Evolutionary conservation across 35 echinoderm and acorn worm species (phyloP), one percentile per base, ranked within the genome.

Genomic region (Ophiothrix spiculata): DNA sequence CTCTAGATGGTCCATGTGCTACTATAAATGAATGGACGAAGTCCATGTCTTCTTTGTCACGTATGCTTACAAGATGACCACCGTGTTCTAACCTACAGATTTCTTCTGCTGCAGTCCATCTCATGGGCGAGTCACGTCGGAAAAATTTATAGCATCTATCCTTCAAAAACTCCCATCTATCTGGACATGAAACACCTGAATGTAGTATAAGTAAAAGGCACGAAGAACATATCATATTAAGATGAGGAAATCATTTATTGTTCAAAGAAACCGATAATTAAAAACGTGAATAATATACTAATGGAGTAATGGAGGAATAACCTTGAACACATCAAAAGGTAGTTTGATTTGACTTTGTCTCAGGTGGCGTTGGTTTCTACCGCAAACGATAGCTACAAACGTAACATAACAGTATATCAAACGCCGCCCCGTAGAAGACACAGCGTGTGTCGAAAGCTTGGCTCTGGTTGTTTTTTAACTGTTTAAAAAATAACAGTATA

Each of bases 21-120:
- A 87, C 90, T 34, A 97, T 41, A 87, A 90, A 90, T 45, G 80
- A 93, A 28, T 97, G 91, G 32, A 97, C 79, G 33, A 93, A 93
- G 12, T 80, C 77, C 94, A 97, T 97, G 34, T 97, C 94, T 0
- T 74, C 33, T n/a, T 82, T 33, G 54, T 64, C 84, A 16, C 35
- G 40, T 32, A 97, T 93, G 73, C 87, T 93, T 1, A 90, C 87
- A 28, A 97, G 91, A 40, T 85, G 69, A n/a, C 78, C 83, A 15
- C 79, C 88, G 37, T 64, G 33, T 56, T 87, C 23, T 25, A n/a
- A n/a, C n/a, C 56, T 45, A 79, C 94, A 97, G 39, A n/a, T 63
- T n/a, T 56, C 69, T 35, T 89, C 88, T n/a, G 94, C 94, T 0
- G 90, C 84, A 17, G 84, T 91, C 94, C 94, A 97, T 35, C 78